phyloP scores from a whole-genome alignment of 2,888 invertebrate species.

The Patella pellucida region DNA sequence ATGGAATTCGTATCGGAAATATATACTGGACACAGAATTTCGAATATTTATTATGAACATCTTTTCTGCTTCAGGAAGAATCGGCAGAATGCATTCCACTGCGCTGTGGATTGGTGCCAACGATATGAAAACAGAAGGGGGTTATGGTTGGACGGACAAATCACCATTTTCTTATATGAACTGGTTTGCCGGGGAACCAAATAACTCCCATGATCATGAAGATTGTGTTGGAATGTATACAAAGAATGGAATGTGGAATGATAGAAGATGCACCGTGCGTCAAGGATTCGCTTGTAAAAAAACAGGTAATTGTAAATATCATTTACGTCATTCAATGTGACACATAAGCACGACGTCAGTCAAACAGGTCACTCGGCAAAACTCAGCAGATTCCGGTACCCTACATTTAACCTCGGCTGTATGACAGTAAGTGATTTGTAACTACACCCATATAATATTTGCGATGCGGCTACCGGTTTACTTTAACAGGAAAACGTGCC shows the following conservation, averaged over 20 bases:
- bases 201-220: slow-evolving; percentile 41
- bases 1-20: no score
- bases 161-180: slow-evolving; percentile 57
- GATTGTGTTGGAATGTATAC: slow-evolving; percentile 45
- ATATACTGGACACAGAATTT: no score
- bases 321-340: no score
- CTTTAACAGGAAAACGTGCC: no score
- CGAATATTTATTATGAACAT: no score
- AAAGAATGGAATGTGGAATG: slow-evolving; percentile 44
- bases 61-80: slow-evolving; percentile 34
- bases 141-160: slow-evolving; percentile 59
- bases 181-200: slow-evolving; percentile 55
- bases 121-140: slow-evolving; percentile 44
- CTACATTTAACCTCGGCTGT: no score
- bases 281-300: slow-evolving; percentile 48
- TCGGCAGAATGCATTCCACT: slow-evolving; percentile 33
- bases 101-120: slow-evolving; percentile 61
- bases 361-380: no score
- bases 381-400: no score
- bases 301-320: slow-evolving; percentile 28
- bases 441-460: no score
- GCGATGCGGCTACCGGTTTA: no score
- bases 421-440: no score
- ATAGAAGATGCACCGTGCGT: slow-evolving; percentile 33
- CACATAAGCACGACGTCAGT: no score